These are phyloP conservation scores for Aporophyla lueneburgensis DNA, from an alignment of 2,888 invertebrate genomes.

Conservation along the genomic window DNA sequence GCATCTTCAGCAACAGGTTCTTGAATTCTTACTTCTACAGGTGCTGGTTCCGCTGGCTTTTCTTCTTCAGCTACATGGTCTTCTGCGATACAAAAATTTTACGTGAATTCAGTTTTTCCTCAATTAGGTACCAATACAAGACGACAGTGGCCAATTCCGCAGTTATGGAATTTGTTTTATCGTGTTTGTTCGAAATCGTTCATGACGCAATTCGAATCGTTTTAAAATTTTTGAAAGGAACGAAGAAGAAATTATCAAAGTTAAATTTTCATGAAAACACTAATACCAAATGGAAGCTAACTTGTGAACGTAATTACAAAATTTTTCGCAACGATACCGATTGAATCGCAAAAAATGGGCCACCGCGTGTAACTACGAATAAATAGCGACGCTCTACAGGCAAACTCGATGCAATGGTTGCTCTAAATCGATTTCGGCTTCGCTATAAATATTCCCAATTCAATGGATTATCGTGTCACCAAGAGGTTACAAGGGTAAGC, in stretches of 20 bases:
- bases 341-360: constrained; percentile 7
- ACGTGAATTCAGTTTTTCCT: background rate
- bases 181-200: no score
- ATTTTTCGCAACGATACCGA: constrained; percentile 21
- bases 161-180: background rate
- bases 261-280: background rate
- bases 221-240: background rate
- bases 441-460: constrained; percentile 26
- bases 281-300: background rate
- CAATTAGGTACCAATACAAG: background rate
- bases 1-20: constrained; percentile 69
- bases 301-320: background rate
- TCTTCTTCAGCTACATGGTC: constrained; percentile 42
- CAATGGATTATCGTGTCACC: constrained; percentile 35
- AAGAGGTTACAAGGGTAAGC: constrained; percentile 31
- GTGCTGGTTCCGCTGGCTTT: constrained; percentile 1
- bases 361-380: constrained; percentile 17
- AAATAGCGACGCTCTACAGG: constrained; percentile 7
- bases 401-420: constrained; percentile 10
- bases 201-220: no score
- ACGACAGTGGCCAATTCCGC: background rate
- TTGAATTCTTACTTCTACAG: background rate
- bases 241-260: background rate
- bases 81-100: constrained; percentile 13
- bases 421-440: constrained; percentile 30